phyloP scores from a whole-genome alignment of 1,140 invertebrate genomes.

The Bombyx mandarina region DNA sequence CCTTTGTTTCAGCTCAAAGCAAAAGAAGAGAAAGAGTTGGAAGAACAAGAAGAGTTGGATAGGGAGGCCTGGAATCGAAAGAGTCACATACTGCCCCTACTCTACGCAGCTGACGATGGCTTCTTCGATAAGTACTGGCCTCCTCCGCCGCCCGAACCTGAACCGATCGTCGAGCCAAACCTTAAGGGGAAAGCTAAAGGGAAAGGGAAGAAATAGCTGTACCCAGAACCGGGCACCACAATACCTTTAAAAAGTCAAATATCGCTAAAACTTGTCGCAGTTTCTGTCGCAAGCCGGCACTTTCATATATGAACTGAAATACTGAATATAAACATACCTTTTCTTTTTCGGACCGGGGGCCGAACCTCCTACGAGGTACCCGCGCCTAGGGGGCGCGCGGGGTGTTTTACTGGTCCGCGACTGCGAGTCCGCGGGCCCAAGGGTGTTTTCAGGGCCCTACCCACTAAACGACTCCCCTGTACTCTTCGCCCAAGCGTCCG shows the following conservation, averaged over 20 bases:
- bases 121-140: constrained; percentile 39
- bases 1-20: constrained; percentile 31
- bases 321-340: too few relatives aligned
- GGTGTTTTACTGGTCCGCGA: too few relatives aligned
- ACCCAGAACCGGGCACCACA: neutral
- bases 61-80: constrained; percentile 30
- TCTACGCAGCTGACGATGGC: constrained; percentile 29
- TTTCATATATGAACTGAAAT: too few relatives aligned
- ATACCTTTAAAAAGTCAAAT: neutral
- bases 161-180: constrained; percentile 21
- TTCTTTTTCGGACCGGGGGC: too few relatives aligned
- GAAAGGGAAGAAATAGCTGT: constrained; percentile 9
- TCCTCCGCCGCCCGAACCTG: constrained; percentile 28
- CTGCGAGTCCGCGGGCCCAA: too few relatives aligned
- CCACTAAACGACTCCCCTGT: too few relatives aligned
- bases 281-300: too few relatives aligned
- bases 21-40: constrained; percentile 22
- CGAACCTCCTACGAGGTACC: too few relatives aligned
- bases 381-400: too few relatives aligned
- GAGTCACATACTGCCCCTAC: constrained; percentile 37
- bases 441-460: too few relatives aligned
- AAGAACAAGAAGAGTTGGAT: constrained; percentile 32
- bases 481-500: too few relatives aligned
- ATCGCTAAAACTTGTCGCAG: too few relatives aligned
- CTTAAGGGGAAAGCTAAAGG: constrained; percentile 27